A percentile compares a stretch with the other conserved stretches of the same genome.
Evolutionary conservation across 2,797 vertebrate species (phyloP).

Genomic region (Pseudopleuronectes americanus): DNA sequence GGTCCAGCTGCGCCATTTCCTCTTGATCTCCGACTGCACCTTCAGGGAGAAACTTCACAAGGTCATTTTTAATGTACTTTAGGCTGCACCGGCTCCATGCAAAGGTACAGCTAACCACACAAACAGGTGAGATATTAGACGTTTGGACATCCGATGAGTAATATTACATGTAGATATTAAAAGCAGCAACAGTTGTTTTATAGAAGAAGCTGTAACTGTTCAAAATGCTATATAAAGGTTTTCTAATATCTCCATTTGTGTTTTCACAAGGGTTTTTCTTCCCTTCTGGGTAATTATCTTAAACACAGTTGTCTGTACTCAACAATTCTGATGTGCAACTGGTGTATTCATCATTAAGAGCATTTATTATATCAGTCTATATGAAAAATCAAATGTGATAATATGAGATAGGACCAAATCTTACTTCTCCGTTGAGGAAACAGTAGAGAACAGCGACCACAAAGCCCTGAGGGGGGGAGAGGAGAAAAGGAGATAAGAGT

Average conservation of each 20-base stretch:
- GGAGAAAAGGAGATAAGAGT: background rate
- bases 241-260: too few species aligned
- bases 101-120: constrained; percentile 47
- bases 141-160: too few species aligned
- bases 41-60: constrained; percentile 93
- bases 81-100: constrained; percentile 74
- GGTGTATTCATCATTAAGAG: too few species aligned
- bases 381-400: background rate
- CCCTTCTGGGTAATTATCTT: background rate
- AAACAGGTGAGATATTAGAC: background rate
- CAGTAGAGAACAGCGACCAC: constrained; percentile 98
- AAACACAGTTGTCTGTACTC: background rate
- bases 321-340: background rate
- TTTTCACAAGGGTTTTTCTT: too few species aligned
- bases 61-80: constrained; percentile 90
- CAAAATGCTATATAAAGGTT: too few species aligned
- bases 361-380: background rate
- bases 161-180: too few species aligned
- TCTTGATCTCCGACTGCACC: constrained; percentile 99
- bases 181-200: background rate
- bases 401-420: constrained; percentile 36
- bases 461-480: constrained; percentile 87
- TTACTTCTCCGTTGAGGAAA: constrained; percentile 99
- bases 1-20: constrained; percentile 99
- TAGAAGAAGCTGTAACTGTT: background rate